Base-by-base conservation (phyloP, 2,888 invertebrate genomes). In the Desoria tigrina region DNA sequence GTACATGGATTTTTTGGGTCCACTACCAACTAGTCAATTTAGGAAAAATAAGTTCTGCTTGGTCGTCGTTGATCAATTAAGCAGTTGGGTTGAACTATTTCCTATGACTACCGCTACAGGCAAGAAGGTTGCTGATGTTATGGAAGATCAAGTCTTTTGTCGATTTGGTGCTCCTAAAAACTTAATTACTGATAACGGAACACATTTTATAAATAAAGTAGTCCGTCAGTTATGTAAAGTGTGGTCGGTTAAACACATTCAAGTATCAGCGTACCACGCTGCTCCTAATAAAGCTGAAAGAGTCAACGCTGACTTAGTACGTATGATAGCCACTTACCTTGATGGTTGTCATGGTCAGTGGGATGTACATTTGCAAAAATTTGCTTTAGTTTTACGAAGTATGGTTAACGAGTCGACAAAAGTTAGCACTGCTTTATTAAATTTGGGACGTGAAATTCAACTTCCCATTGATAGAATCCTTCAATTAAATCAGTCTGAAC, bases 1-100 rank as follows among this genome's bases (percentile, higher is more conserved):
- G 18, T 63, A 49, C 45, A 54, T 70, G 1, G 74, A 72, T 57
- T 61, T 71, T 26, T n/a, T 69, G 14, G 74, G 72, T n/a, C 72
- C 72, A 21, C 61, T 69, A 9, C 57, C 63, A 16, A 14, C 37
- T 14, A 42, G 27, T 23, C 42, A 28, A 21, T 26, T 32, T 18
- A 55, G 60, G n/a, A 50, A 64, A 42, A 56, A 74, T 55, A 26
- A 63, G 26, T 66, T 62, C 59, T 39, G 71, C 24, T 21, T 28
- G 18, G 42, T n/a, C 14, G n/a, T n/a, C n/a, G n/a, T n/a, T n/a
- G n/a, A n/a, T n/a, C n/a, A n/a, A n/a, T n/a, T n/a, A n/a, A n/a
- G n/a, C n/a, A n/a, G n/a, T n/a, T n/a, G n/a, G n/a, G n/a, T n/a
- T n/a, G n/a, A n/a, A n/a, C n/a, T n/a, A n/a, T n/a, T n/a, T n/a